A percentile compares a stretch with the other conserved stretches of the same genome.
These are phyloP conservation scores for Lepidurus couesii DNA, from an alignment of 1,140 invertebrate genomes.

Conservation along the genomic window DNA sequence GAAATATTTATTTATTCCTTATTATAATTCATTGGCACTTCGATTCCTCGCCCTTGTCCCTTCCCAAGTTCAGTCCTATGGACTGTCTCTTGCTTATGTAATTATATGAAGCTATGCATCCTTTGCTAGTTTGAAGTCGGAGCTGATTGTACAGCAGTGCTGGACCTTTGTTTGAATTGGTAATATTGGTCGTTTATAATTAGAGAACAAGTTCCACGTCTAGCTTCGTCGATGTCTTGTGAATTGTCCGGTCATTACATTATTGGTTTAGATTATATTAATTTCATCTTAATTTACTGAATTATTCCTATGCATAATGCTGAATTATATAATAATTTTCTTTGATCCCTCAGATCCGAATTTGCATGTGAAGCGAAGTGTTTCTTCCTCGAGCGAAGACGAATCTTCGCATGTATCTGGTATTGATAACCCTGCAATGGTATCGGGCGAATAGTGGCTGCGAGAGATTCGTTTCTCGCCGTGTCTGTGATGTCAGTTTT, in stretches of 20 bases:
- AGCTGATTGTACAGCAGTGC: not conserved
- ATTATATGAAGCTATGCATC: not conserved
- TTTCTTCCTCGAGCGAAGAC: not conserved
- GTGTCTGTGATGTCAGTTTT: slow-evolving; percentile 6
- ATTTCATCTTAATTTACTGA: not conserved
- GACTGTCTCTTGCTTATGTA: slow-evolving; percentile 9
- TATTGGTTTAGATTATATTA: not conserved
- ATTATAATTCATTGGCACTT: not conserved
- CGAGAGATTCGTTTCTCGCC: not conserved
- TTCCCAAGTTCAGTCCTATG: slow-evolving; percentile 10
- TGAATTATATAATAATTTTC: not conserved
- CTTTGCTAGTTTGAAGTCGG: not conserved
- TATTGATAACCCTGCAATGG: slow-evolving; percentile 1
- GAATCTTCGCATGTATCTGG: not conserved
- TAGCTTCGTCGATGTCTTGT: not conserved
- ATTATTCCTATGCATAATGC: too few species aligned
- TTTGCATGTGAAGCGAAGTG: not conserved
- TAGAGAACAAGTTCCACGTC: not conserved
- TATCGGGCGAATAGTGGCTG: not conserved
- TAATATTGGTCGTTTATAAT: not conserved
- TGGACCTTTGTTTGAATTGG: not conserved
- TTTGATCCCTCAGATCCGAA: not conserved
- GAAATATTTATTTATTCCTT: not conserved
- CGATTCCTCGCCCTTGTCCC: not conserved
- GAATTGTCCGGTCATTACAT: not conserved